Percentiles rank a stretch among this genome's conserved stretches.
phyloP scores from a whole-genome alignment of 2,888 invertebrate genomes.

The Lagria hirta region DNA sequence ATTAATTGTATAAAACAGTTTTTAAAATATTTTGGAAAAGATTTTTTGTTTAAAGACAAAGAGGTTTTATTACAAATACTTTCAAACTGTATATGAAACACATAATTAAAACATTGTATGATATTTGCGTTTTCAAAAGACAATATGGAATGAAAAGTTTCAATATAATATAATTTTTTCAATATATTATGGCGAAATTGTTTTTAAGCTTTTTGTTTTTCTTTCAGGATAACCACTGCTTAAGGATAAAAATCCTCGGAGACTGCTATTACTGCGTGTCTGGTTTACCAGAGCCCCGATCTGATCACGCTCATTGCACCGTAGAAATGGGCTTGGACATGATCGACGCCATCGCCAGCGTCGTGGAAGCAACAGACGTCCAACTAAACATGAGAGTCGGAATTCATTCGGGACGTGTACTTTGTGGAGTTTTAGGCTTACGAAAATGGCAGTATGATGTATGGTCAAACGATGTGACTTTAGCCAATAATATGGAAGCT shows the following conservation, averaged over 20 bases:
- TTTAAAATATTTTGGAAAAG: no score
- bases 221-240: slow-evolving; percentile 75
- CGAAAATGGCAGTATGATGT: slow-evolving; percentile 95
- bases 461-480: slow-evolving; percentile 90
- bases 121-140: no score
- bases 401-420: slow-evolving; percentile 86
- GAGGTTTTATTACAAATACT: no score
- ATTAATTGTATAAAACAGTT: no score
- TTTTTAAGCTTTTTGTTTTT: no score
- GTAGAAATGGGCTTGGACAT: slow-evolving; percentile 85
- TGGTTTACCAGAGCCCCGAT: slow-evolving; percentile 85
- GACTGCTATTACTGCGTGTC: slow-evolving; percentile 94
- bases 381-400: slow-evolving; percentile 91
- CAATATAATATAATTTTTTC: no score
- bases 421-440: slow-evolving; percentile 87
- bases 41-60: no score
- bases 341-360: slow-evolving; percentile 83
- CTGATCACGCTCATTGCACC: slow-evolving; percentile 91
- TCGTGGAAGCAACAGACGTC: slow-evolving; percentile 91
- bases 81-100: no score
- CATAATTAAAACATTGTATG: no score
- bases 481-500: slow-evolving; percentile 88
- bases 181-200: no score
- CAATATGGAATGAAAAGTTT: no score
- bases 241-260: slow-evolving; percentile 82